Conservation (phyloP, 1,140 invertebrate genomes). For the Drosophila lowei region DNA sequence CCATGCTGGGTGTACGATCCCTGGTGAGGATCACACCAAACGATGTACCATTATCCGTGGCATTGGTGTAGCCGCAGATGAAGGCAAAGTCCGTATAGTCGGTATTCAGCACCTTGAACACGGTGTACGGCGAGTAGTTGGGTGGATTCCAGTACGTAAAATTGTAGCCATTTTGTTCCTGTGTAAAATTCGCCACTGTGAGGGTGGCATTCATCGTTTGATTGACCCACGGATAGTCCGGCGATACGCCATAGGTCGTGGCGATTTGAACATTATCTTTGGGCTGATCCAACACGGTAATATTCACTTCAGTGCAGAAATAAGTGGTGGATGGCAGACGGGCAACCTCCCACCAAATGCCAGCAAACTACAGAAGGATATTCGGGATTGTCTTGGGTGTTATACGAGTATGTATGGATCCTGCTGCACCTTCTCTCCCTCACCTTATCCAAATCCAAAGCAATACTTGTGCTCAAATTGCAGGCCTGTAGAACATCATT, state of each 20-base stretch:
- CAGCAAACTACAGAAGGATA: slow-evolving; percentile 43
- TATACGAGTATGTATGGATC: neutral
- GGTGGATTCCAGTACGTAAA: slow-evolving; percentile 58
- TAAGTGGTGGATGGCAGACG: slow-evolving; percentile 43
- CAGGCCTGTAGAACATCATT: slow-evolving; percentile 2
- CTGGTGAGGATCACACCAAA: slow-evolving; percentile 62
- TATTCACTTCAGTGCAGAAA: slow-evolving; percentile 60
- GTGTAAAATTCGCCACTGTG: slow-evolving; percentile 4
- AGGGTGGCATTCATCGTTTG: slow-evolving; percentile 71
- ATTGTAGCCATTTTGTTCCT: slow-evolving; percentile 28
- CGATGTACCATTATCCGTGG: slow-evolving; percentile 39
- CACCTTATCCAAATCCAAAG: slow-evolving; percentile 44
- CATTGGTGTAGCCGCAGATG: slow-evolving; percentile 70
- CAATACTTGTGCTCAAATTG: slow-evolving; percentile 5
- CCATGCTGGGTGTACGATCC: slow-evolving; percentile 31
- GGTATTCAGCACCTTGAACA: slow-evolving; percentile 60
- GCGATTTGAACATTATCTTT: slow-evolving; percentile 48
- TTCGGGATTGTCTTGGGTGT: neutral
- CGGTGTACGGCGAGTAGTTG: slow-evolving; percentile 31
- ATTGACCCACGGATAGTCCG: slow-evolving; percentile 66
- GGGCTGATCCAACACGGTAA: slow-evolving; percentile 35
- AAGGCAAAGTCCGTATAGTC: slow-evolving; percentile 55
- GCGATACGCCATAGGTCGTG: slow-evolving; percentile 58
- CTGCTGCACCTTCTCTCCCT: neutral
- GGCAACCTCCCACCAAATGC: slow-evolving; percentile 72